phyloP scores from a whole-genome alignment of 1,140 invertebrate species.

The Phthorimaea operculella region DNA sequence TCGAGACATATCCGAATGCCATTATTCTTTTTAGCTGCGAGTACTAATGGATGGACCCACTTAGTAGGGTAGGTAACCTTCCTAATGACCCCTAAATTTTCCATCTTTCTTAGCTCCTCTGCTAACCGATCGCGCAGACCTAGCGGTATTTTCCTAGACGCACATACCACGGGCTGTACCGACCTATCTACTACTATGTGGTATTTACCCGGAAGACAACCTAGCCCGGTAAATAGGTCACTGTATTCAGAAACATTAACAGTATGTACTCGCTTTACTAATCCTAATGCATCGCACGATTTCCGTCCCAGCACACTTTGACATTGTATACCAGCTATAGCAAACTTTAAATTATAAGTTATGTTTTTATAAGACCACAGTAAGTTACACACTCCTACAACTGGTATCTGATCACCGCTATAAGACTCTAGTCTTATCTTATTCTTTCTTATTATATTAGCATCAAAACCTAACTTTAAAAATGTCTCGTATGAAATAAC shows the following conservation, averaged over 20 bases:
- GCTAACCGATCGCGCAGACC: conserved; percentile 1
- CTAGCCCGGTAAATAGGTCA: conserved; percentile 8
- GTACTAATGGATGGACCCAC: conserved; percentile 32
- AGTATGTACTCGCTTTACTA: conserved; percentile 7
- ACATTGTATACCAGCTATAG: conserved; percentile 8
- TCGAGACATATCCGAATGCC: conserved; percentile 33
- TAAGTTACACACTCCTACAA: conserved; percentile 24
- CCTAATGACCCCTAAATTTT: conserved; percentile 6
- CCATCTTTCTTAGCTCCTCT: conserved; percentile 7
- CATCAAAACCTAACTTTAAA: conserved; percentile 12
- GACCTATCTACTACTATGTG: neutral
- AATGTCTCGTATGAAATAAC: conserved; percentile 15
- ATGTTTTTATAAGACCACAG: conserved; percentile 19
- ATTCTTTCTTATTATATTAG: conserved; percentile 3
- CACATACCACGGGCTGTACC: conserved; percentile 3
- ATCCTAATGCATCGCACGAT: conserved; percentile 5
- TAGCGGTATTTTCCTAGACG: conserved; percentile 7
- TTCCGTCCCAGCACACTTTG: conserved; percentile 10
- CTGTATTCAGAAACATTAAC: conserved; percentile 6
- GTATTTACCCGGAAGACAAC: conserved; percentile 10
- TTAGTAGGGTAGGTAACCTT: conserved; percentile 8
- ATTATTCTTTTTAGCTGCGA: conserved; percentile 18
- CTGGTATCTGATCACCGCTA: conserved; percentile 2
- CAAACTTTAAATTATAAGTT: neutral
- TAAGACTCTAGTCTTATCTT: conserved; percentile 10